Evolutionary conservation across 2,888 invertebrate genomes (phyloP).

Genomic region (Crocallis elinguaria): DNA sequence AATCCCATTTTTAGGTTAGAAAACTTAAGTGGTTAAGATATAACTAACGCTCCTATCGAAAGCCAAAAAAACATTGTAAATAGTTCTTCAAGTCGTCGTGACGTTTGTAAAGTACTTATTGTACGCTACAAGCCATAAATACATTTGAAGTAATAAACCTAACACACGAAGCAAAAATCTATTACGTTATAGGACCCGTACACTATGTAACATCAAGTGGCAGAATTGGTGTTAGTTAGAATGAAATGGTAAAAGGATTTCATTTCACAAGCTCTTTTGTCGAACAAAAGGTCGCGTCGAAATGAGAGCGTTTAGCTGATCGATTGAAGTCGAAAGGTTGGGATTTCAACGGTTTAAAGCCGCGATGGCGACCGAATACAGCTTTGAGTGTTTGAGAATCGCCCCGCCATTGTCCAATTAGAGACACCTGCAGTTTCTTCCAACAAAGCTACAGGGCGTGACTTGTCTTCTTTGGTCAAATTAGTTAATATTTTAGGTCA

Average conservation of each 20-base stretch:
- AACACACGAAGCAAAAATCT: too few species aligned
- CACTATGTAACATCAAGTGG: too few species aligned
- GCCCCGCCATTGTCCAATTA: constrained; percentile 30
- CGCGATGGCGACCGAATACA: constrained; percentile 21
- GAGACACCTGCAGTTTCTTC: constrained; percentile 34
- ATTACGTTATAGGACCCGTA: too few species aligned
- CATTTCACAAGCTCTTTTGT: constrained; percentile 16
- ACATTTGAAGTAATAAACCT: too few species aligned
- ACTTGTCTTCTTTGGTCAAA: constrained; percentile 20
- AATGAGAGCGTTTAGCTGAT: constrained; percentile 27
- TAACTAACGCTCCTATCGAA: too few species aligned
- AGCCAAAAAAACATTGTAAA: too few species aligned
- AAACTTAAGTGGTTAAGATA: too few species aligned
- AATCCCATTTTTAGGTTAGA: too few species aligned
- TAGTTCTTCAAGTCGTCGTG: too few species aligned
- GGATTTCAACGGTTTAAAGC: constrained; percentile 30
- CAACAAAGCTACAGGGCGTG: constrained; percentile 13
- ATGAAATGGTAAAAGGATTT: constrained; percentile 13
- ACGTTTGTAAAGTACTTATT: too few species aligned
- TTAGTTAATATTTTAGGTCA: too few species aligned
- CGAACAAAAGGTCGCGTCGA: constrained; percentile 16
- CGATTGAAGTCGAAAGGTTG: constrained; percentile 31
- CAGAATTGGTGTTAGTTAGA: constrained; percentile 1
- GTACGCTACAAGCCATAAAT: too few species aligned
- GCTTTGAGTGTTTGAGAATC: constrained; percentile 29